phyloP scores from a whole-genome alignment of 2,888 invertebrate genomes.

The Cataglyphis rosenhaueri region DNA sequence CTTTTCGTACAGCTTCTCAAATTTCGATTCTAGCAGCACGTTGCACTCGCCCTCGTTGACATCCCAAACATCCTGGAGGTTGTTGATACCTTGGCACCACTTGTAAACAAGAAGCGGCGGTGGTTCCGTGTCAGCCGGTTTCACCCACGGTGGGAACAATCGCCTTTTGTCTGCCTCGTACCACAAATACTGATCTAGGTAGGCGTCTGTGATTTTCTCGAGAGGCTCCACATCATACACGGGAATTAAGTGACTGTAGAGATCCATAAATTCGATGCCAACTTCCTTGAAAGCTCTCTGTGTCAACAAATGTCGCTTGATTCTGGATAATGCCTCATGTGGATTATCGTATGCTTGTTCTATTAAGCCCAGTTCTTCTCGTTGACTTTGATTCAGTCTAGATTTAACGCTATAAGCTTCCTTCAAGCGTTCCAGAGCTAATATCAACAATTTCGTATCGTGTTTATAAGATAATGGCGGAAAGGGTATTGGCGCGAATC shows the following conservation, averaged over 20 bases:
- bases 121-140: constrained; percentile 99
- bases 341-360: constrained; percentile 99
- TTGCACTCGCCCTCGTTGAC: constrained; percentile 99
- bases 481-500: constrained; percentile 99
- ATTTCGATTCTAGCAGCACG: constrained; percentile 97
- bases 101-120: constrained; percentile 97
- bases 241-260: constrained; percentile 99
- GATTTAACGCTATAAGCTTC: constrained; percentile 99
- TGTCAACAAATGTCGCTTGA: constrained; percentile 99
- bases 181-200: constrained; percentile 99
- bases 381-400: constrained; percentile 98
- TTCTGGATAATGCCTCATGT: constrained; percentile 99
- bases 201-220: constrained; percentile 99
- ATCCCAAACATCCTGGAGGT: constrained; percentile 99
- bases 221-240: constrained; percentile 99
- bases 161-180: constrained; percentile 99
- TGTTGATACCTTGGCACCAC: constrained; percentile 99
- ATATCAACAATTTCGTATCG: constrained; percentile 98
- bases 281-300: constrained; percentile 99
- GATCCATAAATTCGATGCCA: constrained; percentile 99
- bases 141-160: constrained; percentile 99
- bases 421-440: constrained; percentile 98
- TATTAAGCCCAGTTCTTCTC: constrained; percentile 99
- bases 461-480: constrained; percentile 99
- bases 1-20: constrained; percentile 99